These are phyloP conservation scores for Elaphurus davidianus DNA, from an alignment of 2,113 vertebrate genomes.

Conservation along the genomic window DNA sequence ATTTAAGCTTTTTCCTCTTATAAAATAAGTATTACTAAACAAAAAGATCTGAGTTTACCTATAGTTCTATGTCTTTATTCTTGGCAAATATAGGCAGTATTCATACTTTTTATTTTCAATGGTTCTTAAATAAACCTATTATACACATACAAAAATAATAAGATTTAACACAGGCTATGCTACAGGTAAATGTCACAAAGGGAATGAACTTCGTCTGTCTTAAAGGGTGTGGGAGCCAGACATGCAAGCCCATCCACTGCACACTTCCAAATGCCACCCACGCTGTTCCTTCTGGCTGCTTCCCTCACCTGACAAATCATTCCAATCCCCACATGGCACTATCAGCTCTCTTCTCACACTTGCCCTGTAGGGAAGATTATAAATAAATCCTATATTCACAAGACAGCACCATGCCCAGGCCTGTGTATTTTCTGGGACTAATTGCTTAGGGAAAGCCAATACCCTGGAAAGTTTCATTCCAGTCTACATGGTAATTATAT, in stretches of 20 bases:
- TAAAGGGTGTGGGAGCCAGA: neutral
- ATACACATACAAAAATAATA: neutral
- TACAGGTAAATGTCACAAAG: neutral
- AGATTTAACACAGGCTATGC: neutral
- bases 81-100: neutral
- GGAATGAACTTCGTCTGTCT: neutral
- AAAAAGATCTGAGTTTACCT: neutral
- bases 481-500: constrained; percentile 46
- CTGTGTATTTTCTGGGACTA: constrained; percentile 42
- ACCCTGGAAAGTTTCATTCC: constrained; percentile 20
- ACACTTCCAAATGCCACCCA: neutral
- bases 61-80: neutral
- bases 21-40: neutral
- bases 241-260: neutral
- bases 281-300: neutral
- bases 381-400: constrained; percentile 41
- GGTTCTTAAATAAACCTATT: neutral
- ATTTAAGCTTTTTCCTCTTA: neutral
- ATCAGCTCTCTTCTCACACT: neutral
- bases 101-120: neutral
- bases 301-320: neutral
- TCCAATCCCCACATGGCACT: neutral
- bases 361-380: neutral
- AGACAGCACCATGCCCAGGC: neutral
- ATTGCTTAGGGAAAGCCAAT: constrained; percentile 58